Evolutionary conservation across 2,113 vertebrate species (phyloP).

Genomic region (Epinephelus fuscoguttatus): DNA sequence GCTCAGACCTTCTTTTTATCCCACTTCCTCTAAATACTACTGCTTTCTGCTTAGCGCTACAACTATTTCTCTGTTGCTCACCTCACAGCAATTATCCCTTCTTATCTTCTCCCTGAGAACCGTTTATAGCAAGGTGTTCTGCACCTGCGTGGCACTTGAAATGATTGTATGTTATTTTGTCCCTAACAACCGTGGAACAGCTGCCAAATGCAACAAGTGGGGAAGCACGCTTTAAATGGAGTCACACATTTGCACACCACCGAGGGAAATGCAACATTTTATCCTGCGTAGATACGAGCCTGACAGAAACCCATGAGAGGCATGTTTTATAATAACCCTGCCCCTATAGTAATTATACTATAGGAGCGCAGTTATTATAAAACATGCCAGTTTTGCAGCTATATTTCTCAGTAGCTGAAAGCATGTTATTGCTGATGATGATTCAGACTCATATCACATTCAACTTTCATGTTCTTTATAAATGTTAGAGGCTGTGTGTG

Average conservation of each 20-base stretch:
- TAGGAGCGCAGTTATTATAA: conserved; percentile 20
- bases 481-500: neutral
- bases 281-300: neutral
- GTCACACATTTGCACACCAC: neutral
- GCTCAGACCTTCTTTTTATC: neutral
- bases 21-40: conserved; percentile 9
- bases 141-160: conserved; percentile 16
- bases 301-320: conserved; percentile 11
- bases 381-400: neutral
- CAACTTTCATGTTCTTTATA: neutral
- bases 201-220: conserved; percentile 22
- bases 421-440: neutral
- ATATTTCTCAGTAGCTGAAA: conserved; percentile 13
- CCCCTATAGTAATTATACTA: conserved; percentile 17
- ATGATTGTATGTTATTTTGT: conserved; percentile 36
- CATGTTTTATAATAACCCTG: neutral
- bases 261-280: neutral
- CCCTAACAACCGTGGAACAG: neutral
- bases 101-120: conserved; percentile 23
- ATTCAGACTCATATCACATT: neutral
- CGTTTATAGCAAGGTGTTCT: conserved; percentile 13
- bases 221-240: conserved; percentile 3
- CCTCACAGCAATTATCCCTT: conserved; percentile 28
- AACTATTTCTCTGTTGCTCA: conserved; percentile 19
- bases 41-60: conserved; percentile 5